Evolutionary conservation across 2,113 vertebrate species (phyloP).

Genomic region (Uropsilus gracilis): DNA sequence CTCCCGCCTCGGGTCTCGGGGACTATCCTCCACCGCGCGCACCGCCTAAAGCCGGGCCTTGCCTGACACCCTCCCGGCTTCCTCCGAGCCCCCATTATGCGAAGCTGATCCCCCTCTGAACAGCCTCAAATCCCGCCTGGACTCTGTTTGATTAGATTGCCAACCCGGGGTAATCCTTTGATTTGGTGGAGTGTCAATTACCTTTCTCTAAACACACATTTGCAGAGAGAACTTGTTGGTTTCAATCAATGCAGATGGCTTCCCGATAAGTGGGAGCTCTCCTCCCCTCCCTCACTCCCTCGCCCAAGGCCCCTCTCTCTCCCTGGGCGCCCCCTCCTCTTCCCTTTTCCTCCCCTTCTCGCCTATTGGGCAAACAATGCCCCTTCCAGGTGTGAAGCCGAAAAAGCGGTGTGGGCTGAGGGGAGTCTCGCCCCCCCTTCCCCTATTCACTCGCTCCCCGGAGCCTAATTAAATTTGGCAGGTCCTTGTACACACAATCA

Average conservation of each 20-base stretch:
- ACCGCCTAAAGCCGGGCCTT: conserved; percentile 86
- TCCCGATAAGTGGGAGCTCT: conserved; percentile 82
- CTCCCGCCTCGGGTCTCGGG: conserved; percentile 53
- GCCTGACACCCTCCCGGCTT: conserved; percentile 88
- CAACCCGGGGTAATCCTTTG: conserved; percentile 95
- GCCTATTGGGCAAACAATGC: conserved; percentile 59
- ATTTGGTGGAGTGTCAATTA: conserved; percentile 94
- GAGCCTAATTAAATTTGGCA: conserved; percentile 81
- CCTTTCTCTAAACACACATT: conserved; percentile 88
- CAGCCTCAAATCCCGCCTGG: conserved; percentile 93
- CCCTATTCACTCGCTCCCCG: conserved; percentile 64
- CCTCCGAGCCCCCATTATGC: conserved; percentile 90
- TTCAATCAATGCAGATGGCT: conserved; percentile 87
- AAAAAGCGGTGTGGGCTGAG: conserved; percentile 1
- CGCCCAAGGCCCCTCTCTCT: background rate
- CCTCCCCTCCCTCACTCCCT: conserved; percentile 36
- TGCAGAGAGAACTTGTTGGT: conserved; percentile 87
- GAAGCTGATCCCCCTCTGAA: conserved; percentile 88
- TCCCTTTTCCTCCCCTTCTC: background rate
- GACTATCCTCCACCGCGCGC: conserved; percentile 81
- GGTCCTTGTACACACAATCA: conserved; percentile 80
- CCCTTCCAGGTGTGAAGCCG: conserved; percentile 80
- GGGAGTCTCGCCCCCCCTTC: conserved; percentile 48
- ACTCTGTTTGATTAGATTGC: conserved; percentile 97
- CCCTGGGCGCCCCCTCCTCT: background rate